Conservation (phyloP, 1,140 invertebrate species). For the Oryctes rhinoceros region DNA sequence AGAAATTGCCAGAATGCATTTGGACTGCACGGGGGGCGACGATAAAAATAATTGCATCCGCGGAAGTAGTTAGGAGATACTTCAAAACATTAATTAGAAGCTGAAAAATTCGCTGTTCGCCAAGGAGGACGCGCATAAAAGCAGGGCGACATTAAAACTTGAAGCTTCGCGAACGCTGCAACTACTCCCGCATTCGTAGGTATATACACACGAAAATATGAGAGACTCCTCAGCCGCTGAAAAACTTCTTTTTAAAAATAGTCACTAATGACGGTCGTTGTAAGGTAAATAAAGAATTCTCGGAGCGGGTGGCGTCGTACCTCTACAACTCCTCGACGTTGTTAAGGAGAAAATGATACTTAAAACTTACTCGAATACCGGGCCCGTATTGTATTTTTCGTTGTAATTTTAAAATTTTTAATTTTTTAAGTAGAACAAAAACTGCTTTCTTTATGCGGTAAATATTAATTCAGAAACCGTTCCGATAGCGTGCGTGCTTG, state of each 20-base stretch:
- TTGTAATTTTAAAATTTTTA: too few relatives aligned
- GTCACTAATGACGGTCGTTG: conserved; percentile 31
- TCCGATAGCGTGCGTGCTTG: too few relatives aligned
- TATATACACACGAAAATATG: conserved; percentile 21
- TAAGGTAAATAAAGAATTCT: conserved; percentile 22
- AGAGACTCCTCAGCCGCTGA: conserved; percentile 21
- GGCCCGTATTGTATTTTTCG: neutral
- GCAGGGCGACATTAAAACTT: conserved; percentile 20
- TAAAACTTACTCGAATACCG: neutral
- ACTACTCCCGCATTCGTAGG: neutral
- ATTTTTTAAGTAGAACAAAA: too few relatives aligned
- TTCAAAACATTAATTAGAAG: conserved; percentile 35
- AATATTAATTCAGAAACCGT: too few relatives aligned
- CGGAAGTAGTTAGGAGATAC: conserved; percentile 29
- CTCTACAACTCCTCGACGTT: neutral
- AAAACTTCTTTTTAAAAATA: conserved; percentile 26
- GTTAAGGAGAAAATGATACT: conserved; percentile 12
- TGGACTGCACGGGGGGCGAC: neutral
- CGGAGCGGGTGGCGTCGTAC: neutral
- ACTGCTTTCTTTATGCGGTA: too few relatives aligned
- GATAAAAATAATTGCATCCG: conserved; percentile 36
- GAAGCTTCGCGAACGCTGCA: neutral
- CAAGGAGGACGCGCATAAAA: neutral
- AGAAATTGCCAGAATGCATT: neutral
- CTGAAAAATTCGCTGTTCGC: conserved; percentile 20